These are phyloP conservation scores for Channallabes apus DNA, from an alignment of 2,797 vertebrate genomes.

Conservation along the genomic window DNA sequence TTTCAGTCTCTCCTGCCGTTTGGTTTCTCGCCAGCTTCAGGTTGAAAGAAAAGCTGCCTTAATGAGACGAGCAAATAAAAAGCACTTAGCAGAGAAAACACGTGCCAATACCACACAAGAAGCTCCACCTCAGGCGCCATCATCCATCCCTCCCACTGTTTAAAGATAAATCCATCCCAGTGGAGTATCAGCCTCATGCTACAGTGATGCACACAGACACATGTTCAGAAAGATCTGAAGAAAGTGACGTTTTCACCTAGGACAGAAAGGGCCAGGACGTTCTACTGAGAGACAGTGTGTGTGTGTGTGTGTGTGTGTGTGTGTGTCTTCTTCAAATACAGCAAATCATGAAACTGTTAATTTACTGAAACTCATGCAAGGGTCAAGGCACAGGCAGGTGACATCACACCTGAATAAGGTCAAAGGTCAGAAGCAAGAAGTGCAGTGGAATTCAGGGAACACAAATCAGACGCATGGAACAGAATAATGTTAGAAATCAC, in stretches of 20 bases:
- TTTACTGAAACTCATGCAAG: too few relatives aligned
- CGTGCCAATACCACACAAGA: neutral
- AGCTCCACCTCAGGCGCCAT: neutral
- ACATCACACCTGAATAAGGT: neutral
- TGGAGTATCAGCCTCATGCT: neutral
- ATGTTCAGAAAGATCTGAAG: too few relatives aligned
- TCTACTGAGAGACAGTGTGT: neutral
- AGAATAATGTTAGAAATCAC: neutral
- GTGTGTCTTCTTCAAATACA: too few relatives aligned
- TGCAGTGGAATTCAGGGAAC: neutral
- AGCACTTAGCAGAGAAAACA: slow-evolving; percentile 19
- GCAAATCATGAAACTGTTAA: too few relatives aligned
- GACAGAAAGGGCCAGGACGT: neutral
- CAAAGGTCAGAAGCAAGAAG: neutral
- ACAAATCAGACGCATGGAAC: neutral
- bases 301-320: too few relatives aligned
- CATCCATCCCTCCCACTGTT: neutral
- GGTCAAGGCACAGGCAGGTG: neutral
- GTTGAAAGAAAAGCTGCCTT: slow-evolving; percentile 4
- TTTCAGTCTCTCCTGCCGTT: neutral
- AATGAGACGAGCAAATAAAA: slow-evolving; percentile 32
- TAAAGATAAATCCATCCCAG: neutral
- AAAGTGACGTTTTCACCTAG: neutral
- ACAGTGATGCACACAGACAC: neutral
- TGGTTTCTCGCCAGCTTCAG: neutral